Percentiles rank a stretch among this genome's conserved stretches.
Conservation (phyloP, 2,797 vertebrate genomes). For the Eulemur coronatus region DNA sequence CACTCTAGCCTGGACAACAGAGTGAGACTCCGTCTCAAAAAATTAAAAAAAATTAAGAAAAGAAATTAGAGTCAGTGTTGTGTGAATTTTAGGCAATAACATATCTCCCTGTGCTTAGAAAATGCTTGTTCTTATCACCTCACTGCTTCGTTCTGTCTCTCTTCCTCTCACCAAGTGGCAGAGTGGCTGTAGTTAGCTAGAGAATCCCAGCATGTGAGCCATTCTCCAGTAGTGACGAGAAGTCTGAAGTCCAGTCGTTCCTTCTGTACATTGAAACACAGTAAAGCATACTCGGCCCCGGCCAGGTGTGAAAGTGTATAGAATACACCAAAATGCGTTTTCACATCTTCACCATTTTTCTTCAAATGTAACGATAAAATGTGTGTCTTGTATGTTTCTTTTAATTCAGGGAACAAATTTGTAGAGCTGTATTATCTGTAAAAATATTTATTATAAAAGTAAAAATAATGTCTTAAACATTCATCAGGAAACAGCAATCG, state of each 20-base stretch:
- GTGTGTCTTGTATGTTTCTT: neutral
- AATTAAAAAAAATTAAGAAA: too few relatives aligned
- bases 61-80: neutral
- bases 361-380: neutral
- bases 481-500: conserved; percentile 8
- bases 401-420: neutral
- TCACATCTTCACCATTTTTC: neutral
- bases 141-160: neutral
- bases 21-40: neutral
- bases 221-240: neutral
- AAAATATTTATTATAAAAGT: neutral
- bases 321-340: neutral
- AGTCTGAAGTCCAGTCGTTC: neutral
- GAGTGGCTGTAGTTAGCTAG: neutral
- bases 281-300: neutral
- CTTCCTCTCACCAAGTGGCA: neutral
- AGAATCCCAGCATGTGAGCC: neutral
- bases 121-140: neutral
- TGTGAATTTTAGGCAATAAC: neutral
- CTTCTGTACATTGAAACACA: neutral
- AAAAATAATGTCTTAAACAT: neutral
- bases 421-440: neutral
- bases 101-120: neutral
- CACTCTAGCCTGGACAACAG: neutral
- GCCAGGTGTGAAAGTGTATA: neutral